These are phyloP conservation scores for Chondrilla cf. caribensis DNA, from an alignment of 37 sponge, comb jelly and placozoan genomes.

Conservation along the genomic window DNA sequence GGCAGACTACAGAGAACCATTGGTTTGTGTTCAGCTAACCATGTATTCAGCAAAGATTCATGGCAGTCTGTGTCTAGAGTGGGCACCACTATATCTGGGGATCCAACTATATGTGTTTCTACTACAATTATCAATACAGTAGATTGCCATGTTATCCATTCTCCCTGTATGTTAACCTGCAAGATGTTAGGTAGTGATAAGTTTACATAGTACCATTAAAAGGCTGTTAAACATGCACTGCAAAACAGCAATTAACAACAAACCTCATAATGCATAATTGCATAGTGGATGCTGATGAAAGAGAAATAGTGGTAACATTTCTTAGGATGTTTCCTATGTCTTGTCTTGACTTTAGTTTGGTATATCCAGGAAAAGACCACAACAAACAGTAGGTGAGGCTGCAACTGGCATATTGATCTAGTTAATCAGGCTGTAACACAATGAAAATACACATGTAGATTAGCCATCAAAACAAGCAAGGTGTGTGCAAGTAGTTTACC, in stretches of 20 bases:
- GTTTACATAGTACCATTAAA: too few species aligned
- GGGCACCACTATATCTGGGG: slow-evolving; percentile 94
- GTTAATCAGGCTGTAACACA: slow-evolving; percentile 77
- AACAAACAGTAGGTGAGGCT: slow-evolving; percentile 80
- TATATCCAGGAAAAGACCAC: slow-evolving; percentile 93
- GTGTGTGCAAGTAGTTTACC: too few species aligned
- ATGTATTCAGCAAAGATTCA: slow-evolving; percentile 93
- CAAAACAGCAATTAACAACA: too few species aligned
- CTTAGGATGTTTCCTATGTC: slow-evolving; percentile 92
- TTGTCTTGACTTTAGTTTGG: slow-evolving; percentile 68
- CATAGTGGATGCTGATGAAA: slow-evolving; percentile 56
- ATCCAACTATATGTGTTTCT: slow-evolving; percentile 98
- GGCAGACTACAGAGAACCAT: slow-evolving; percentile 98
- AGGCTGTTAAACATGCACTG: too few species aligned
- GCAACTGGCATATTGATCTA: slow-evolving; percentile 84
- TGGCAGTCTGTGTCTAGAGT: slow-evolving; percentile 97
- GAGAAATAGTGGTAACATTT: slow-evolving; percentile 85
- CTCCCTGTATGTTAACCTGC: slow-evolving; percentile 86
- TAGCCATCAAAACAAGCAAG: too few species aligned
- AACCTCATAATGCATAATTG: slow-evolving; percentile 94
- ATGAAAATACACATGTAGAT: too few species aligned
- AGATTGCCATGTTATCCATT: slow-evolving; percentile 89
- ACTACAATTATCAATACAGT: slow-evolving; percentile 96
- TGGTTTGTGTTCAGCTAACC: slow-evolving; percentile 98
- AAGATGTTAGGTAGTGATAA: too few species aligned